Evolutionary conservation across 2,888 invertebrate genomes (phyloP), one percentile per base, ranked within the genome.

Genomic region (Eupithecia exiguata): DNA sequence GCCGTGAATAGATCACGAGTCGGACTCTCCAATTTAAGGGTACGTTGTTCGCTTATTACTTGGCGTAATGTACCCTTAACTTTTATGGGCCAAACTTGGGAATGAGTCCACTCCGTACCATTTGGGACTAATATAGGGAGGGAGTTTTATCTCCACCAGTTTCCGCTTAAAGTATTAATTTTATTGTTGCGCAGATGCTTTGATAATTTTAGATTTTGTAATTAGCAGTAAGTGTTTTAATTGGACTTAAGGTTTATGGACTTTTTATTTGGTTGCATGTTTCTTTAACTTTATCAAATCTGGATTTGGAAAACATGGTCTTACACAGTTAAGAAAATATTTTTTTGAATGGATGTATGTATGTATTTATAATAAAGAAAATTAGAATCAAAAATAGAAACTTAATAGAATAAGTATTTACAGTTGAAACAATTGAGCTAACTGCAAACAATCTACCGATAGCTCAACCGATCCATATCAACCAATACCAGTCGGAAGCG

Each of bases 41-140:
- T 88, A 82, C 87, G 89, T 88, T 89, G 90, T 91, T 92, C 91
- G 88, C 89, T 91, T 92, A 93, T 93, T 93, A 92, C 92, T 92
- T 91, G 89, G 87, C 86, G 89, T 94, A 94, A 93, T 92, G 92
- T 89, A 89, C 89, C 91, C 93, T 92, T 93, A 93, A 92, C 93
- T 94, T 94, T 94, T 94, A 94, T 92, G 92, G 91, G 85, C 78
- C 81, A 84, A 93, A 94, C 90, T 94, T 94, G 84, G 88, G 85
- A 93, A 92, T 90, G 89, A 89, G 86, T 82, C 84, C 82, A 83
- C 80, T 76, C 81, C 77, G 74, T 78, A 80, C 84, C 88, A 79
- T 86, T 79, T 79, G 90, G 90, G 92, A 89, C 89, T 91, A 90
- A 93, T 91, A 88, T 90, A 89, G 87, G 89, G 85, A 86, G 84